Base-by-base conservation (phyloP, 2,113 vertebrate species). In the Gnathonemus longibarbis region DNA sequence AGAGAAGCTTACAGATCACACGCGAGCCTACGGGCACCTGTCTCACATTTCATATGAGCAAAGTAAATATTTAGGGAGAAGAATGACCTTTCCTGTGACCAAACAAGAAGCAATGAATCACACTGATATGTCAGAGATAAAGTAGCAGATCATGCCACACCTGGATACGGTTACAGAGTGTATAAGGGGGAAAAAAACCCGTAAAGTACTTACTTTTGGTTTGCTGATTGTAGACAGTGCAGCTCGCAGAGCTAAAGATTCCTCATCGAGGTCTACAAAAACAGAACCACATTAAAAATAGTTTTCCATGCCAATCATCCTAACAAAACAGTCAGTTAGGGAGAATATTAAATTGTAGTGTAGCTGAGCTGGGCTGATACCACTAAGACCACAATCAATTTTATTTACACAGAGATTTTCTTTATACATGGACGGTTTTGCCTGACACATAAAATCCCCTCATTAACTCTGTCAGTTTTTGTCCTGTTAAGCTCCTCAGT, bases 191-290 rank as follows among this genome's bases (percentile, higher is more conserved):
- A 7, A 56, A 53, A 56, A 7, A 56, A 42, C 39, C 39, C 1
- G 1, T 39, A 87, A 74, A 77, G 89, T 93, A 97, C 98, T 96
- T 94, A 99, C 98, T 96, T 93, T 93, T 89, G 98, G 98, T 93
- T 97, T 98, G 93, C 91, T 93, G 94, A 98, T 96, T 92, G 94
- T 96, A 89, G 97, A 97, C 92, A 99, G 93, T 90, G 96, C 93
- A 45, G 95, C 96, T 93, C 97, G 96, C 91, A 98, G 93, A 92
- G 96, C 97, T 95, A 96, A 96, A 53, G 96, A 96, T 93, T 97
- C 97, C 94, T 97, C 96, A 94, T 98, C 96, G 92, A 98, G 96
- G 94, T 98, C 98, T 99, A 92, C 88, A 94, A 89, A 93, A 88
- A 62, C 91, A 94, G 88, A 91, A 84, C 88, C 90, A 89, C 90